Evolutionary conservation across 2,888 invertebrate species (phyloP), one percentile per base, ranked within the genome.

Genomic region (Shargacucullia verbasci): DNA sequence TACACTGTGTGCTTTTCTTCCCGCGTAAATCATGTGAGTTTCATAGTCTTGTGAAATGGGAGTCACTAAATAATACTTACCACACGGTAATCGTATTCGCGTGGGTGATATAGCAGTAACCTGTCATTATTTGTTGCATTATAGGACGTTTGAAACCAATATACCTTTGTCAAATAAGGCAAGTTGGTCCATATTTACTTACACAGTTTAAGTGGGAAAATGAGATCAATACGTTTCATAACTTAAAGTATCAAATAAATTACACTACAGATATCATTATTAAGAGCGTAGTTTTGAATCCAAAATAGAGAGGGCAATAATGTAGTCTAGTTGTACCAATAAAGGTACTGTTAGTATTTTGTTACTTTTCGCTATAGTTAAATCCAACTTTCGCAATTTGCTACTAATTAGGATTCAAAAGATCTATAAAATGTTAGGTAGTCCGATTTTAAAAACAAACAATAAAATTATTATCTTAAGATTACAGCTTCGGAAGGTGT

Each of bases 1-100:
- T 50, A 66, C 54, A 59, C 39, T 57, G 43, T 65, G 43, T 56
- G 52, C 55, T 67, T 67, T 73, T 69, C 70, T 38, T 56, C 38
- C 40, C 13, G 58, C 57, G 57, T 73, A 76, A 65, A 69, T 76
- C 65, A 76, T 64, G 40, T 41, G 52, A 62, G 59, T 66, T 66
- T 66, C 65, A 64, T 49, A 59, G 71, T 71, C 52, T 59, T 53
- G 67, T 66, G 66, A 59, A 67, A 64, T 68, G 55, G 49, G 54
- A 53, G 47, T 53, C 53, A 66, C 55, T 73, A 73, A 76, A 73
- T 73, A 73, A 73, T 58, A 59, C 73, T 47, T 35, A 76, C 73
- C 56, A 73, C 73, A 50, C 65, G 15, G 55, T 35, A 72, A 55
- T 52, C 47, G 56, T 35, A 60, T 48, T 12, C 20, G 62, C 62